Conservation (phyloP, 2,113 vertebrate genomes). For the Speoplatyrhinus poulsoni region DNA sequence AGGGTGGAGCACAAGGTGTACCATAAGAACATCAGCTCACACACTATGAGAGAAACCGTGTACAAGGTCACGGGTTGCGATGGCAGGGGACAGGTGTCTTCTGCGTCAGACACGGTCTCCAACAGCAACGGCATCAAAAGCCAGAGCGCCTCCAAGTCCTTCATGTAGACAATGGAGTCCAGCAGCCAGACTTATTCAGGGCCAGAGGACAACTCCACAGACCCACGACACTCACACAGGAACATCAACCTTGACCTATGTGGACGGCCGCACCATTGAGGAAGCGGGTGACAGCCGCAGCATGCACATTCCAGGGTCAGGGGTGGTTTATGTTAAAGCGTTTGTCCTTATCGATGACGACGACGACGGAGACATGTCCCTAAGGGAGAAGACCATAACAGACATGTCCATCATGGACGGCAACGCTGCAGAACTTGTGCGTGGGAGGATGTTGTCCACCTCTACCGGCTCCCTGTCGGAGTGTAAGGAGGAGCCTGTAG, state of each 20-base stretch:
- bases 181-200: slow-evolving; percentile 53
- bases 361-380: slow-evolving; percentile 87
- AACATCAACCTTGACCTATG: slow-evolving; percentile 88
- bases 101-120: slow-evolving; percentile 8
- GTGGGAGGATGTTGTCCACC: slow-evolving; percentile 83
- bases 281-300: slow-evolving; percentile 85
- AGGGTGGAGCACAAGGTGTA: slow-evolving; percentile 46
- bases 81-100: slow-evolving; percentile 8
- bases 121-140: slow-evolving; percentile 28
- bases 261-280: slow-evolving; percentile 84
- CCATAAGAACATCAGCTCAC: slow-evolving; percentile 25
- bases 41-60: slow-evolving; percentile 11
- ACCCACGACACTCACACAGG: slow-evolving; percentile 73
- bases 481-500: slow-evolving; percentile 36
- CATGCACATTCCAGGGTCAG: slow-evolving; percentile 78
- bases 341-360: slow-evolving; percentile 93
- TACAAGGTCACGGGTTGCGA: slow-evolving; percentile 9
- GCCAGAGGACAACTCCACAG: slow-evolving; percentile 61
- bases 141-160: slow-evolving; percentile 24
- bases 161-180: slow-evolving; percentile 46
- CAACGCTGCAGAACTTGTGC: slow-evolving; percentile 89
- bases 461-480: slow-evolving; percentile 85
- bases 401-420: slow-evolving; percentile 88
- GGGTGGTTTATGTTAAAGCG: slow-evolving; percentile 83
- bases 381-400: slow-evolving; percentile 92